Conservation (phyloP, 2,888 invertebrate genomes). For the Ametastegia equiseti region DNA sequence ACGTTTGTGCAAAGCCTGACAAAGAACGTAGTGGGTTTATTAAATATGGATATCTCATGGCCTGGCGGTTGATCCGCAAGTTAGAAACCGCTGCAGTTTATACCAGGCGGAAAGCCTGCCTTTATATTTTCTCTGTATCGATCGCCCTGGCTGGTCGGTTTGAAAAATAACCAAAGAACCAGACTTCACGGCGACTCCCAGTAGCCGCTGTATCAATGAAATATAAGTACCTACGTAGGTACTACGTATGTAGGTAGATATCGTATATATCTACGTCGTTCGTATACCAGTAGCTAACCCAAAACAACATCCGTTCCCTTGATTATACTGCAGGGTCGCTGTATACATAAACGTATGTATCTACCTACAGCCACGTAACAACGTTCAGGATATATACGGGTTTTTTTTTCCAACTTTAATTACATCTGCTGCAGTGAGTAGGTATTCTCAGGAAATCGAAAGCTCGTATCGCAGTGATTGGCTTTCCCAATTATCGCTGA, state of each 20-base stretch:
- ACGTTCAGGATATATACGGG: too few relatives aligned
- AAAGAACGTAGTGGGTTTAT: constrained; percentile 14
- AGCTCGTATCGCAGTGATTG: too few relatives aligned
- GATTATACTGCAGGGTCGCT: background rate
- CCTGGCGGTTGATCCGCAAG: constrained; percentile 18
- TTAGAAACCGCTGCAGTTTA: constrained; percentile 5
- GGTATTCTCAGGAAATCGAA: too few relatives aligned
- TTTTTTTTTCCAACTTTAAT: background rate
- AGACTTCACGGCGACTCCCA: too few relatives aligned
- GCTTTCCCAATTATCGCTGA: too few relatives aligned
- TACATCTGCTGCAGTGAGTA: too few relatives aligned
- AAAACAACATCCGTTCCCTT: constrained; percentile 33
- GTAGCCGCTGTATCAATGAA: background rate
- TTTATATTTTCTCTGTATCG: background rate
- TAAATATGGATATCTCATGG: constrained; percentile 33
- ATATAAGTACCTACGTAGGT: background rate
- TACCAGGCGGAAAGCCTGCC: background rate
- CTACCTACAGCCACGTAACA: background rate
- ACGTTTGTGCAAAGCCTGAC: background rate
- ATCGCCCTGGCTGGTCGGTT: background rate
- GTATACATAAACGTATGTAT: background rate
- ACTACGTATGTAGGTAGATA: background rate
- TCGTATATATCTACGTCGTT: background rate
- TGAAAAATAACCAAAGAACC: background rate
- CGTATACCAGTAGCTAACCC: background rate